A percentile compares a stretch with the other conserved stretches of the same genome.
phyloP scores from a whole-genome alignment of 2,797 vertebrate species.

The Myotis vivesi region DNA sequence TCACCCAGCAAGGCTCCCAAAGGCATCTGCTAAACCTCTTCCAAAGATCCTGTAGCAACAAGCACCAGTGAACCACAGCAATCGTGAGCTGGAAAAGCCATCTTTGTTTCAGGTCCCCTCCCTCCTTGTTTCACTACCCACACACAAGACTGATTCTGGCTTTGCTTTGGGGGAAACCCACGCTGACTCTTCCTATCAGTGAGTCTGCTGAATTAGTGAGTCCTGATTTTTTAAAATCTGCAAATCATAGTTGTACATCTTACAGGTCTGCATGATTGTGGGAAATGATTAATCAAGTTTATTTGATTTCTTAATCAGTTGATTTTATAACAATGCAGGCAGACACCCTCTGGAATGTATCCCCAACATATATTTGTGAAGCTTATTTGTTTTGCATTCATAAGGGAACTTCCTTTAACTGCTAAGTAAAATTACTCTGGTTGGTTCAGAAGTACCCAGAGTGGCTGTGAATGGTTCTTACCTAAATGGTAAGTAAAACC shows the following conservation, averaged over 20 bases:
- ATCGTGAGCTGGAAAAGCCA: not conserved
- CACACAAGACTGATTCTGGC: not conserved
- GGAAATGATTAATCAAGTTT: not conserved
- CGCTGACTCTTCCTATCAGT: not conserved
- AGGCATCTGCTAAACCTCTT: not conserved
- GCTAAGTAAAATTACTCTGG: not conserved
- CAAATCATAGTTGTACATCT: not conserved
- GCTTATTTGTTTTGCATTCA: not conserved
- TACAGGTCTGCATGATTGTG: not conserved
- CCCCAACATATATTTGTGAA: not conserved
- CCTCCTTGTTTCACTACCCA: not conserved
- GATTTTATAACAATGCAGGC: not conserved
- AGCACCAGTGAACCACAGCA: not conserved
- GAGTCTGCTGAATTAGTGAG: not conserved
- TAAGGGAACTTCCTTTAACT: not conserved
- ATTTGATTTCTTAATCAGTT: slow-evolving; percentile 9
- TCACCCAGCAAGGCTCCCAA: not conserved
- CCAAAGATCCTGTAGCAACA: not conserved
- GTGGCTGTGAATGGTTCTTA: not conserved
- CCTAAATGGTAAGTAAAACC: not conserved
- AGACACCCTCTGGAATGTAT: not conserved
- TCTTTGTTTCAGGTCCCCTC: not conserved
- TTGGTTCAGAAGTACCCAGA: not conserved
- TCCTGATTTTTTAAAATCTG: not conserved
- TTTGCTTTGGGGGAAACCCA: slow-evolving; percentile 1